These are phyloP conservation scores for Cydia pomonella DNA, from an alignment of 1,140 invertebrate genomes.

Conservation along the genomic window DNA sequence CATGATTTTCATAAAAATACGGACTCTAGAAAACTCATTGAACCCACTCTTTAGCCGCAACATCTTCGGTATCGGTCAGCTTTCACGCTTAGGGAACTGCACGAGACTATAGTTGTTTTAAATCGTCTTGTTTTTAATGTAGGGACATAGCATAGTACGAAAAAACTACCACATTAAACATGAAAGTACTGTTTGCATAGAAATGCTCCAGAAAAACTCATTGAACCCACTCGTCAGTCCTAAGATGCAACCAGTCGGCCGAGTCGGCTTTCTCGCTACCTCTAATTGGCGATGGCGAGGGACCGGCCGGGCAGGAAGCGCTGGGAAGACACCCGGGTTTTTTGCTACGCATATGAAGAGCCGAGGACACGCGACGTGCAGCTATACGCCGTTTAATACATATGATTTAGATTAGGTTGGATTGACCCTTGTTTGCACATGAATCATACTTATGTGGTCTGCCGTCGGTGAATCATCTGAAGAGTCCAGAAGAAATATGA, in stretches of 20 bases:
- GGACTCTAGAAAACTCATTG: too few relatives aligned
- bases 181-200: conserved; percentile 11
- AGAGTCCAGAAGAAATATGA: too few relatives aligned
- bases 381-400: background rate
- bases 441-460: background rate
- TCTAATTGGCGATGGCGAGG: conserved; percentile 4
- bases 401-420: conserved; percentile 1
- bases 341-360: conserved; percentile 11
- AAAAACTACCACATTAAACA: background rate
- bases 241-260: conserved; percentile 12
- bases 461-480: background rate
- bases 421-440: background rate
- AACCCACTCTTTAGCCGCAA: too few relatives aligned
- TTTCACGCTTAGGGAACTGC: background rate
- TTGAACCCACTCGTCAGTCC: conserved; percentile 18
- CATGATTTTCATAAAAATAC: too few relatives aligned
- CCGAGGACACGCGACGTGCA: background rate
- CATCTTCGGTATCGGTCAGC: too few relatives aligned
- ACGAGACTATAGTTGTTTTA: background rate
- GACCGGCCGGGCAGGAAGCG: conserved; percentile 15
- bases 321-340: conserved; percentile 13
- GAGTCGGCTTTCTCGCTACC: conserved; percentile 12
- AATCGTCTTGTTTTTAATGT: background rate
- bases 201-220: conserved; percentile 10
- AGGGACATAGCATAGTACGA: background rate